These are phyloP conservation scores for Amblyjoppa fuscipennis DNA, from an alignment of 2,888 invertebrate species.

Conservation along the genomic window DNA sequence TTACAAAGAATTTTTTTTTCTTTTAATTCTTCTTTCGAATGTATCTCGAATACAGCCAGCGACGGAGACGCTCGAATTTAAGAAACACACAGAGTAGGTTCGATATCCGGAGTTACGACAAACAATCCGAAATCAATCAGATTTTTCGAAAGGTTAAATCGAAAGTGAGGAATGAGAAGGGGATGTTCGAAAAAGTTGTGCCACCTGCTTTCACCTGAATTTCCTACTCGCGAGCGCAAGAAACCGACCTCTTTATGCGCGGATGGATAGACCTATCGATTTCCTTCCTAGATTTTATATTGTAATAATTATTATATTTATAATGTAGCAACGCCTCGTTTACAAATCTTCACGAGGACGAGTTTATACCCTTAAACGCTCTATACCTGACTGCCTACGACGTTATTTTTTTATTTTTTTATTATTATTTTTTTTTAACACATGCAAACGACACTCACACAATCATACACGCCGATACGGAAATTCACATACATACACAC, in stretches of 20 bases:
- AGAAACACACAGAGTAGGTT: background rate
- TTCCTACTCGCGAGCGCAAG: constrained; percentile 16
- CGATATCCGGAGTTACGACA: background rate
- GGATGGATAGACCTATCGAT: constrained; percentile 17
- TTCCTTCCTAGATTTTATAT: constrained; percentile 3
- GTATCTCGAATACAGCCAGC: background rate
- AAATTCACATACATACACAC: constrained; percentile 33
- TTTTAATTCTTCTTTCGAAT: too few relatives aligned
- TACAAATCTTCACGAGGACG: constrained; percentile 52
- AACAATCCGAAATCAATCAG: background rate
- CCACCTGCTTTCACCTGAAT: constrained; percentile 33
- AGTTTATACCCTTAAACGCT: constrained; percentile 43
- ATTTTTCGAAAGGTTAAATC: background rate
- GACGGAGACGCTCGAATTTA: background rate
- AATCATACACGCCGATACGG: constrained; percentile 26
- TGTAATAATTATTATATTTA: constrained; percentile 23
- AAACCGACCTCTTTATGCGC: constrained; percentile 32
- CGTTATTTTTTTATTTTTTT: constrained; percentile 32
- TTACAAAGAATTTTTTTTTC: background rate
- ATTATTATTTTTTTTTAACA: constrained; percentile 22
- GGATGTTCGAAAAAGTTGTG: constrained; percentile 28
- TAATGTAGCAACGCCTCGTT: constrained; percentile 49
- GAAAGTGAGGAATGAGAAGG: constrained; percentile 14
- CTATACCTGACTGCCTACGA: constrained; percentile 56
- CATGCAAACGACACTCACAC: constrained; percentile 30